Conservation (phyloP, 2,888 invertebrate species). For the Brassicogethes aeneus region DNA sequence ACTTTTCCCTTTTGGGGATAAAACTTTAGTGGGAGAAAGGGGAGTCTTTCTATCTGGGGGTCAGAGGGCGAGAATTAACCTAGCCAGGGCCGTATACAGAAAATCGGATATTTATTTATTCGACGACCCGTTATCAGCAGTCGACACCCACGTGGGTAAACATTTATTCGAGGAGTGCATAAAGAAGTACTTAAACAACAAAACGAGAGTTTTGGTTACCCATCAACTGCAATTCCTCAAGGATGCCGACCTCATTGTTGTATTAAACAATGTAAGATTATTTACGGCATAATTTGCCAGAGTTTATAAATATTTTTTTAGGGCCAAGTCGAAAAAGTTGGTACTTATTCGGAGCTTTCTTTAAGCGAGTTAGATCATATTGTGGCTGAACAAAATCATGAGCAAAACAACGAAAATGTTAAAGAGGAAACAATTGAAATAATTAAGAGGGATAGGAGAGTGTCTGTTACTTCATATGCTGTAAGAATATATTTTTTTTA, state of each 20-base stretch:
- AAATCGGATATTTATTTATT: conserved; percentile 68
- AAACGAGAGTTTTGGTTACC: conserved; percentile 71
- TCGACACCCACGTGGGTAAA: conserved; percentile 67
- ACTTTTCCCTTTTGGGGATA: conserved; percentile 62
- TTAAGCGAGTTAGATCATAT: conserved; percentile 36
- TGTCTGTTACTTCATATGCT: conserved; percentile 28
- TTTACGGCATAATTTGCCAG: too few species aligned
- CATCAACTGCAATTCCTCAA: conserved; percentile 76
- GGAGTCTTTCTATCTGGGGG: conserved; percentile 74
- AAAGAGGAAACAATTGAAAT: conserved; percentile 20
- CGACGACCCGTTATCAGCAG: conserved; percentile 75
- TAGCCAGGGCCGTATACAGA: conserved; percentile 69
- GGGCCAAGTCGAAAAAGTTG: conserved; percentile 54
- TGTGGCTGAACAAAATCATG: conserved; percentile 18
- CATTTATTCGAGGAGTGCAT: conserved; percentile 70
- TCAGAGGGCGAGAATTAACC: conserved; percentile 69
- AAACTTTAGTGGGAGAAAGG: conserved; percentile 68
- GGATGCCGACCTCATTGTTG: conserved; percentile 54
- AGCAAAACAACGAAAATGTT: conserved; percentile 32
- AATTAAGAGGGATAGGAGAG: conserved; percentile 20
- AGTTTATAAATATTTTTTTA: too few species aligned
- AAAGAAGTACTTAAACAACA: conserved; percentile 44
- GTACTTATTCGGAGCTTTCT: conserved; percentile 49
- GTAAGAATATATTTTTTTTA: conserved; percentile 19
- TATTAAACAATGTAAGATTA: conserved; percentile 55